Base-by-base conservation (phyloP, 2,797 vertebrate species). In the Champsocephalus gunnari region DNA sequence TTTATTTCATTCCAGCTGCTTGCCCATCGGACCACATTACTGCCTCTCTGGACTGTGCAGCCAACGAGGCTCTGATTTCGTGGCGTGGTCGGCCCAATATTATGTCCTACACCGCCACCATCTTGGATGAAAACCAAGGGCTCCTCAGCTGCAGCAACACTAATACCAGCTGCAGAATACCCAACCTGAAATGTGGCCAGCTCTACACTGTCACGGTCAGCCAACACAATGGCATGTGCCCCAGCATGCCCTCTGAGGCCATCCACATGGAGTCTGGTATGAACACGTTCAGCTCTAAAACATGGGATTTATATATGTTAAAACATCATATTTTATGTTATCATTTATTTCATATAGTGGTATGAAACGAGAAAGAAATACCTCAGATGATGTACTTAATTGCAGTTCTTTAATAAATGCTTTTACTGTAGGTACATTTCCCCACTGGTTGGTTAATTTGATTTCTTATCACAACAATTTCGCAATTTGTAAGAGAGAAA, bases 141-240 rank as follows among this genome's bases (percentile, higher is more conserved):
- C 87, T 90, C 49, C 89, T 95, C 14, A 94, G 87, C 88, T 95
- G 95, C 75, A 95, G 79, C 80, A 89, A 94, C 19, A 81, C 63
- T 3, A 58, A 57, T 2, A 85, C 72, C 73, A 89, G 77, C 82
- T 95, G 95, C 81, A 73, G 47, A 6, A 70, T 96, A 28, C 67
- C 83, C 21, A 75, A 82, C 75, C 83, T 95, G 32, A 90, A 86
- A 63, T 96, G 95, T 47, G 87, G 88, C 3, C 86, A 88, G 70
- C 53, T 51, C 48, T 95, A 95, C 66, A 75, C 70, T 0, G 75
- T 94, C 66, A 92, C 82, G 3, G 93, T 95, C 21, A 12, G 9
- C 8, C 53, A 92, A 49, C 79, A 94, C 19, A 88, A 93, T 0
- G 85, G 87, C 63, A 70, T 86, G 14, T 96, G 95, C 60, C 80